Base-by-base conservation (phyloP, 2,113 vertebrate species). In the Pica pica region DNA sequence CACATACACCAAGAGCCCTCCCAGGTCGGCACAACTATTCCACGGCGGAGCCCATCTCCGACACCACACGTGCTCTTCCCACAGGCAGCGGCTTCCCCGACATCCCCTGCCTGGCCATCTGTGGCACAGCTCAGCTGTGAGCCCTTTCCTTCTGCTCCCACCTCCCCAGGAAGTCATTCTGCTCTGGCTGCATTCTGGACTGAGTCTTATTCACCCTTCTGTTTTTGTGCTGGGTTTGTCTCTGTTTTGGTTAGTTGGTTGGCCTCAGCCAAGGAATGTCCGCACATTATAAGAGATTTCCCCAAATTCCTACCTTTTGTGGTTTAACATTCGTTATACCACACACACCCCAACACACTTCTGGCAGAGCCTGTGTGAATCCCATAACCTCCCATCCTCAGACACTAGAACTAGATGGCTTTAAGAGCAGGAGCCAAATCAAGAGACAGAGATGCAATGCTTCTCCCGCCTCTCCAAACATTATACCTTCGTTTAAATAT, bases 21-120 rank as follows among this genome's bases (percentile, higher is more conserved):
- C 5, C 16, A 4, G 18, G 6, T 19, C 2, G 3, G 22, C 52
- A 17, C 1, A 6, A 7, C 35, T 3, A 60, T 59, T 31, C n/a
- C 0, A 0, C 0, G 2, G n/a, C 1, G 4, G 44, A 63, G n/a
- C 30, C 33, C 31, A 6, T 23, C 44, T 53, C 71, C 0, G 7
- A 16, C 1, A 2, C 22, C 57, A 8, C 3, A 2, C 1, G 2
- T 16, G 65, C 78, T 75, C 47, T 70, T 68, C 78, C 70, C 37
- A 16, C 2, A 35, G 64, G 31, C 26, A 0, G 6, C 0, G 8
- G 61, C 7, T 23, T 50, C 10, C 33, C 79, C 3, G 1, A 1
- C 13, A 3, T 23, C 47, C 78, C 42, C 44, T 64, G 46, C 79
- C 79, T 1, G 1, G 31, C 75, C 65, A 44, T 27, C 52, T 59